Evolutionary conservation across 2,888 invertebrate genomes (phyloP).

Genomic region (Melieria picta): DNA sequence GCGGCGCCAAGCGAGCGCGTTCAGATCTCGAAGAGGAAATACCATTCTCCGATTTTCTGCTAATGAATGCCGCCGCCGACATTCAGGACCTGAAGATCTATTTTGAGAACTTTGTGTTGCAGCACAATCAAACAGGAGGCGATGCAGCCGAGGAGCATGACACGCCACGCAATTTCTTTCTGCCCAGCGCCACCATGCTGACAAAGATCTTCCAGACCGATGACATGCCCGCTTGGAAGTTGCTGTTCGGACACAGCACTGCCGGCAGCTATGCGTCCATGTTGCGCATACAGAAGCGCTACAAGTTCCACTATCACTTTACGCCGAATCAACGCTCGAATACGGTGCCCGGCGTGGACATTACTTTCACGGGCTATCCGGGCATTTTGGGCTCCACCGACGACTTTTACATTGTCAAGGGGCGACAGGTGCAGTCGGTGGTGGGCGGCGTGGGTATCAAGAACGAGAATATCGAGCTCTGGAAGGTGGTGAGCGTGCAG

Average conservation of each 20-base stretch:
- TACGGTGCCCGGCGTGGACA: conserved; percentile 73
- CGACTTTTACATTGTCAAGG: conserved; percentile 80
- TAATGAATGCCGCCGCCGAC: conserved; percentile 82
- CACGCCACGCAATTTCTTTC: conserved; percentile 72
- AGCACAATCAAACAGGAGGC: conserved; percentile 13
- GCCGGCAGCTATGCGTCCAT: conserved; percentile 84
- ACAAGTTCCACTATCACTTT: conserved; percentile 80
- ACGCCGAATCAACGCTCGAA: conserved; percentile 67
- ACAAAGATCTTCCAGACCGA: conserved; percentile 55
- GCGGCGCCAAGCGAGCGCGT: conserved; percentile 74
- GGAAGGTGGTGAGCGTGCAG: conserved; percentile 74
- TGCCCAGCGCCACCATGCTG: conserved; percentile 66
- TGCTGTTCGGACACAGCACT: conserved; percentile 83
- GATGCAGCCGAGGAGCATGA: conserved; percentile 13
- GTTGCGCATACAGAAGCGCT: conserved; percentile 85
- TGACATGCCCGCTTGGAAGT: conserved; percentile 62
- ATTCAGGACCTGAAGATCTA: conserved; percentile 71
- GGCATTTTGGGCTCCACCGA: conserved; percentile 84
- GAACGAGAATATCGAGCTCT: conserved; percentile 77
- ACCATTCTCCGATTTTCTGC: conserved; percentile 74
- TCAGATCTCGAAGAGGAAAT: conserved; percentile 72
- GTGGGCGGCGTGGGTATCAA: conserved; percentile 82
- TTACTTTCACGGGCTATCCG: conserved; percentile 86
- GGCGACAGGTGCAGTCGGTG: conserved; percentile 70
- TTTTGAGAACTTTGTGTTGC: conserved; percentile 63